phyloP scores from a whole-genome alignment of 2,113 vertebrate species.

The Scophthalmus maximus region DNA sequence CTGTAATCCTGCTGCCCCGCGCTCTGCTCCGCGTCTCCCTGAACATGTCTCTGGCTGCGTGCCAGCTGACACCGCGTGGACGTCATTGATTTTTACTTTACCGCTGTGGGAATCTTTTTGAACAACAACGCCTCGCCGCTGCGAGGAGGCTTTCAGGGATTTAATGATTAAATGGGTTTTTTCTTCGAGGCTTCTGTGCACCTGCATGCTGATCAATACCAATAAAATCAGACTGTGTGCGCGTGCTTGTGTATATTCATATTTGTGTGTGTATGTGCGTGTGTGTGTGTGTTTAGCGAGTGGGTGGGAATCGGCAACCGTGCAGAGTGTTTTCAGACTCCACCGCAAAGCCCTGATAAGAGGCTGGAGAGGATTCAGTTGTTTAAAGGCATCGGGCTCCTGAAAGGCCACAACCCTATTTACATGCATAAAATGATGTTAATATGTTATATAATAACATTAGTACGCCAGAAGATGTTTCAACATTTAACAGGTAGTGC shows the following conservation, averaged over 20 bases:
- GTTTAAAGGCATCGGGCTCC: neutral
- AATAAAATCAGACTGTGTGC: constrained; percentile 28
- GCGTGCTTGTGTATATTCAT: too few relatives aligned
- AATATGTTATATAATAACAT: too few relatives aligned
- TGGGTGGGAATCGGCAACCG: neutral
- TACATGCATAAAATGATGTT: neutral
- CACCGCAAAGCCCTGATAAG: neutral
- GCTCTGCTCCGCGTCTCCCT: too few relatives aligned
- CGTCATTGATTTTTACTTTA: constrained; percentile 59
- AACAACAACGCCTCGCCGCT: constrained; percentile 35
- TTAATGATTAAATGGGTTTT: constrained; percentile 44
- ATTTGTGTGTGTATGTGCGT: neutral
- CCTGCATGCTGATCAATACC: constrained; percentile 28
- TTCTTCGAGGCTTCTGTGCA: constrained; percentile 17
- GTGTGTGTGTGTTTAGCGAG: neutral
- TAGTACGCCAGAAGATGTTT: too few relatives aligned
- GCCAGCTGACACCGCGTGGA: constrained; percentile 24
- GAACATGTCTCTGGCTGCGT: constrained; percentile 14
- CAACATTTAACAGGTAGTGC: too few relatives aligned
- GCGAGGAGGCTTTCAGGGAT: constrained; percentile 39
- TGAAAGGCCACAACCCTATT: neutral
- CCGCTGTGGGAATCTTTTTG: constrained; percentile 31
- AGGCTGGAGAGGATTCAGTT: neutral
- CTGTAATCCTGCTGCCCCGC: too few relatives aligned
- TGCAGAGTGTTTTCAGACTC: neutral